A percentile compares a stretch with the other conserved stretches of the same genome.
phyloP scores from a whole-genome alignment of 1,140 invertebrate species.

The Chironomus tepperi region DNA sequence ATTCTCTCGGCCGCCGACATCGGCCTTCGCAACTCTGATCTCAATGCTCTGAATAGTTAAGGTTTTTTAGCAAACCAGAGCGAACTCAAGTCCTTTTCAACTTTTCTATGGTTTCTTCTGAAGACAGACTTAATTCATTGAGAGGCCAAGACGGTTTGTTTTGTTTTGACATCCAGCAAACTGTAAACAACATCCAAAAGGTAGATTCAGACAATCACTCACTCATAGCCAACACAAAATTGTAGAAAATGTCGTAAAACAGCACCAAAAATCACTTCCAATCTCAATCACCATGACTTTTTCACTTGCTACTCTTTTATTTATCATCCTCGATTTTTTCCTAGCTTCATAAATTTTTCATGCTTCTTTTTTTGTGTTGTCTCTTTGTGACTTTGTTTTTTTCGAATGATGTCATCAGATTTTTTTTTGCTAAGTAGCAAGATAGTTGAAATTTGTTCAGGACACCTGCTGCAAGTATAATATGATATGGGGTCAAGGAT shows the following conservation, averaged over 20 bases:
- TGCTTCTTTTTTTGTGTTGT: neutral
- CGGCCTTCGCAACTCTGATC: too few relatives aligned
- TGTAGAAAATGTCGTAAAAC: neutral
- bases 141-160: too few relatives aligned
- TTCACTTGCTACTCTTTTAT: neutral
- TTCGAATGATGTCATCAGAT: slow-evolving; percentile 21
- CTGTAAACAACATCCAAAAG: too few relatives aligned
- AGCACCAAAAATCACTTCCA: neutral
- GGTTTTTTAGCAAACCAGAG: too few relatives aligned
- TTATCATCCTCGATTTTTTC: neutral
- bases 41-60: too few relatives aligned
- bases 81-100: too few relatives aligned
- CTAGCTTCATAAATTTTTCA: slow-evolving; percentile 2
- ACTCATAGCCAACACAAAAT: too few relatives aligned
- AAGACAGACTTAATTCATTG: too few relatives aligned
- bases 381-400: neutral
- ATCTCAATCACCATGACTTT: neutral
- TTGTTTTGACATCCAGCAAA: too few relatives aligned
- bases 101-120: too few relatives aligned
- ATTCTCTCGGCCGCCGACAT: too few relatives aligned
- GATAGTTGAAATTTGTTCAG: slow-evolving; percentile 1
- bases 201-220: too few relatives aligned
- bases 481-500: slow-evolving; percentile 9
- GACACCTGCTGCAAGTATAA: slow-evolving; percentile 18
- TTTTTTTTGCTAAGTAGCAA: neutral